Percentiles rank a stretch among this genome's conserved stretches.
These are phyloP conservation scores for Takifugu flavidus DNA, from an alignment of 2,113 vertebrate genomes.

Conservation along the genomic window DNA sequence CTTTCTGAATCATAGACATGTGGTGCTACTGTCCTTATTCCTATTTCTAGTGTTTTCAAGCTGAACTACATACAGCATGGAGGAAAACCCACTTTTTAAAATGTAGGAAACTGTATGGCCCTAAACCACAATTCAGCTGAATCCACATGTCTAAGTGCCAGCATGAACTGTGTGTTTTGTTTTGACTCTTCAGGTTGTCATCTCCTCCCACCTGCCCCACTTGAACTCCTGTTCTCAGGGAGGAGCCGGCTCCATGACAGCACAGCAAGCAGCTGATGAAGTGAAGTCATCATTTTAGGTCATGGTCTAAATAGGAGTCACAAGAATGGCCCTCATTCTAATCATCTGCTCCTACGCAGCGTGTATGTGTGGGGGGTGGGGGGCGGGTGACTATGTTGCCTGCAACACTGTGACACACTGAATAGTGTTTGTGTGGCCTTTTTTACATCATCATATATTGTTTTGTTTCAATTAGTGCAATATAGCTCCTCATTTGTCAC, in stretches of 20 bases:
- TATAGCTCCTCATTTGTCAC: slow-evolving; percentile 8
- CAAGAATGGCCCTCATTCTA: slow-evolving; percentile 66
- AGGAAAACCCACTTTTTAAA: no score
- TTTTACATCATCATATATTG: slow-evolving; percentile 37
- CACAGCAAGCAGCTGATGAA: slow-evolving; percentile 47
- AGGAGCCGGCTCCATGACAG: slow-evolving; percentile 30
- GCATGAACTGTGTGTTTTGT: no score
- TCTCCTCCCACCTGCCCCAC: slow-evolving; percentile 33
- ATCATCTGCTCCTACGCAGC: slow-evolving; percentile 42
- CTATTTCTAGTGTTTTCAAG: no score
- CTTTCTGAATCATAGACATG: no score
- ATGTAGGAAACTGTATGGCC: no score
- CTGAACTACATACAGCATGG: no score
- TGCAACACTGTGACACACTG: slow-evolving; percentile 22
- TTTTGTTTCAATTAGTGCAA: slow-evolving; percentile 13
- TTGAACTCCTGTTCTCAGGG: slow-evolving; percentile 12
- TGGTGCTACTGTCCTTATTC: no score
- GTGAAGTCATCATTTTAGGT: slow-evolving; percentile 69
- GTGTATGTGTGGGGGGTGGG: background rate
- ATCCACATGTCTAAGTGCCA: no score
- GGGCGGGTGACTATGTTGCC: slow-evolving; percentile 41
- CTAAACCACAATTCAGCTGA: no score
- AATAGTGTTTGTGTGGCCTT: slow-evolving; percentile 43
- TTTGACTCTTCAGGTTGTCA: no score
- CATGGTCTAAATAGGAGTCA: slow-evolving; percentile 48